These are phyloP conservation scores for Heteractis magnifica DNA, from an alignment of 92 coral and sea anemone species.

Conservation along the genomic window DNA sequence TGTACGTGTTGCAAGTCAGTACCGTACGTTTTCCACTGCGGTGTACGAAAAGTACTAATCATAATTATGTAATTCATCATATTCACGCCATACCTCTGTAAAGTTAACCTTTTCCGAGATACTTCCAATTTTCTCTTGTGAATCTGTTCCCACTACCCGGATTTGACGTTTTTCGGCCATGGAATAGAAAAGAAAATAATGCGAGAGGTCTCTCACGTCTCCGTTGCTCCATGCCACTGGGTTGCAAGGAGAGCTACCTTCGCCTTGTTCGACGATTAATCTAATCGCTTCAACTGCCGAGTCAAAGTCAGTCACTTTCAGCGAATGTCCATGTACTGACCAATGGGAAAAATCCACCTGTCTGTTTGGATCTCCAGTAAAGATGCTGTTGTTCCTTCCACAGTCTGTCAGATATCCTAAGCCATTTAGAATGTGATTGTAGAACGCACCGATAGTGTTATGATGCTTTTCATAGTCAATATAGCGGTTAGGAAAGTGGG, in stretches of 20 bases:
- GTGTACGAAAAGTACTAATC: not conserved
- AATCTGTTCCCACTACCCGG: not conserved
- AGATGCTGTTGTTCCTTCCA: conserved; percentile 41
- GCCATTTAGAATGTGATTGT: conserved; percentile 38
- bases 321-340: conserved; percentile 18
- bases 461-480: conserved; percentile 16
- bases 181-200: conserved; percentile 65
- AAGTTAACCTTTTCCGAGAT: not conserved
- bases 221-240: conserved; percentile 58
- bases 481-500: not conserved
- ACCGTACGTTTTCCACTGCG: not conserved
- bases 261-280: conserved; percentile 66
- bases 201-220: conserved; percentile 52
- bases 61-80: not conserved
- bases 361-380: conserved; percentile 29
- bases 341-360: conserved; percentile 18
- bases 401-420: conserved; percentile 50
- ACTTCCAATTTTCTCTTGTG: not conserved
- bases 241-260: conserved; percentile 77
- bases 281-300: conserved; percentile 67
- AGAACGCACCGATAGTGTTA: conserved; percentile 56
- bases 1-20: too few relatives aligned
- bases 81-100: not conserved
- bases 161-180: conserved; percentile 57
- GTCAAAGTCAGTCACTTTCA: conserved; percentile 44